Base-by-base conservation (phyloP, 2,888 invertebrate species). In the Rhabditoides inermis region DNA sequence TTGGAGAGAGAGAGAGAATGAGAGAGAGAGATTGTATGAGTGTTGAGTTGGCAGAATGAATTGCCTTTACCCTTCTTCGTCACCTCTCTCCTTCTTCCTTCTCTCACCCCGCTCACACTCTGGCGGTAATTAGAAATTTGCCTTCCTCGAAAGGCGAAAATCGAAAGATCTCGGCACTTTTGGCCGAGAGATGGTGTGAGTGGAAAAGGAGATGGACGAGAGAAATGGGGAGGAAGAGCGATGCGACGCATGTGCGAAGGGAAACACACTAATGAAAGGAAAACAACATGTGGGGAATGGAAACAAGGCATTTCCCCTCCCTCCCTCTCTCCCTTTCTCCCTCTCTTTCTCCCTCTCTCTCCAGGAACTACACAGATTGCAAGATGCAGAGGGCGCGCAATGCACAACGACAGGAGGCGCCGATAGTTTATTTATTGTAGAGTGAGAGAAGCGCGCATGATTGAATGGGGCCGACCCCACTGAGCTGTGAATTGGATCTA, bases 311-410 rank as follows among this genome's bases (percentile, higher is more conserved):
- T 46, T 42, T 26, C 45, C 45, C 41, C 39, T 47, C 42, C 26
- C 50, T 51, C 48, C 20, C 45, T 47, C 25, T 28, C 39, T 45
- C 47, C 39, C 44, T 44, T 37, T 22, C 27, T 47, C 23, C 32
- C n/a, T 18, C 27, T 37, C 26, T 28, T 35, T 37, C 40, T 27
- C 18, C 25, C n/a, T 20, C 20, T 32, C 32, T 15, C 10, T 10
- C 15, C 15, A 15, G 32, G 15, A 32, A 32, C 7, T 32, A 10
- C 32, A 10, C 32, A 32, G 15, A 7, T 7, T 7, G 15, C 7
- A 32, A 7, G 32, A 32, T 15, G 32, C 7, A 32, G 15, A 32
- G 32, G 32, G 10, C 7, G 15, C 7, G 32, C 7, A 32, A 32
- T 10, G 15, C 32, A 7, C 32, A 32, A 10, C 10, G 32, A 32